These are phyloP conservation scores for Myanophis thanlyinensis DNA, from an alignment of 2,113 vertebrate species.

Conservation along the genomic window DNA sequence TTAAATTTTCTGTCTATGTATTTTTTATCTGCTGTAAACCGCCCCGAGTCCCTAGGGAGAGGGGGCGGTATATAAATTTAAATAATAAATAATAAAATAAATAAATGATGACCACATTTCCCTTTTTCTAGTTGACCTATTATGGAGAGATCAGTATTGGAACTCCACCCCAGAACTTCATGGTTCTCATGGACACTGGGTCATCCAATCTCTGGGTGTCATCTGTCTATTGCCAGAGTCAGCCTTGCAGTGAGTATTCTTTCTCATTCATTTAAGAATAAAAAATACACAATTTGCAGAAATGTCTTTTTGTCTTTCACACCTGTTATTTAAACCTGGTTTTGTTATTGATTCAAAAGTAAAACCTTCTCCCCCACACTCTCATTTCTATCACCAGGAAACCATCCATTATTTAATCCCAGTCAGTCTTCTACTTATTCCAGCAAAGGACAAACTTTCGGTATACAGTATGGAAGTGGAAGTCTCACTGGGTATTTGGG, in stretches of 20 bases:
- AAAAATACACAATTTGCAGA: neutral
- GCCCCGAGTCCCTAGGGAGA: no score
- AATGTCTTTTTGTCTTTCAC: neutral
- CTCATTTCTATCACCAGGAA: conserved; percentile 35
- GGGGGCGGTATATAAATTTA: no score
- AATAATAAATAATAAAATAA: no score
- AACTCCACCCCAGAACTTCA: conserved; percentile 59
- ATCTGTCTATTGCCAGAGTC: conserved; percentile 56
- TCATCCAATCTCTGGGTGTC: conserved; percentile 61
- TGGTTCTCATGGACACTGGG: conserved; percentile 61
- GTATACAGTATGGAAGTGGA: conserved; percentile 58
- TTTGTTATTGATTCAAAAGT: neutral
- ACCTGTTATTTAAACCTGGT: neutral
- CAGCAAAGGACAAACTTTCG: conserved; percentile 50
- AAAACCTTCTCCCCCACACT: neutral
- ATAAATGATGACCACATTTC: neutral
- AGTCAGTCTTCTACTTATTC: conserved; percentile 57
- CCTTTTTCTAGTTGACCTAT: conserved; percentile 41
- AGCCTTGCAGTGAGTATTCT: conserved; percentile 55
- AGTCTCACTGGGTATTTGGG: conserved; percentile 60
- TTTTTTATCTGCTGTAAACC: no score
- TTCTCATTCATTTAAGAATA: neutral
- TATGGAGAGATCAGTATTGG: conserved; percentile 64
- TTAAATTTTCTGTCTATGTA: no score
- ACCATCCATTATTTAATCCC: conserved; percentile 60